A percentile compares a stretch with the other conserved stretches of the same genome.
phyloP scores from a whole-genome alignment of 2,797 vertebrate genomes.

The Acridotheres tristis region DNA sequence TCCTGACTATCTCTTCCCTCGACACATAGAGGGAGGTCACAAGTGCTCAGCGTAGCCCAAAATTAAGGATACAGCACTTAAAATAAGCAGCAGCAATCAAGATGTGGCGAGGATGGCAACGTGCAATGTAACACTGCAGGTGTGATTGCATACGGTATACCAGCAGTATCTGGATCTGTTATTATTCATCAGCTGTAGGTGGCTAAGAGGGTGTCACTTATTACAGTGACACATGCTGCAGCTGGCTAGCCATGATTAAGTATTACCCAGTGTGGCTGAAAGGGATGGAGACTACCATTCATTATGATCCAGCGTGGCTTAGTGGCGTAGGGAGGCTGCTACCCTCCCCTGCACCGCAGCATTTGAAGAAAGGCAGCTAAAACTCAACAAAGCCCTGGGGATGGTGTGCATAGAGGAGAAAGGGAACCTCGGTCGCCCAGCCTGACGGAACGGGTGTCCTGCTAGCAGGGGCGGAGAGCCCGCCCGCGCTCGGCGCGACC shows the following conservation, averaged over 20 bases:
- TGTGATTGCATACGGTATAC: not conserved
- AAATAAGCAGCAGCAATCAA: not conserved
- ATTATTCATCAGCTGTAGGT: slow-evolving; percentile 38
- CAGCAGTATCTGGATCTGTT: not conserved
- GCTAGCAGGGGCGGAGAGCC: not conserved
- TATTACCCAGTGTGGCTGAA: not conserved
- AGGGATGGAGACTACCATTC: slow-evolving; percentile 8
- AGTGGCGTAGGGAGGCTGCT: not conserved
- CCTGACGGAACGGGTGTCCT: not conserved
- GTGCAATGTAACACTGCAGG: not conserved
- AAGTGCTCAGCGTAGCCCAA: not conserved
- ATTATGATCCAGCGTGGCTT: not conserved
- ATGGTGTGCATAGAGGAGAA: not conserved
- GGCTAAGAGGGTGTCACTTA: slow-evolving; percentile 33
- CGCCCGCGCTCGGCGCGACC: not conserved
- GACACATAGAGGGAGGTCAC: not conserved
- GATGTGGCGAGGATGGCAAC: not conserved
- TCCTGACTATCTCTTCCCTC: not conserved
- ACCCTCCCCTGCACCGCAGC: not conserved
- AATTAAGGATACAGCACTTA: not conserved
- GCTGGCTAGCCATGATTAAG: slow-evolving; percentile 16
- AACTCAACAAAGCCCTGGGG: not conserved
- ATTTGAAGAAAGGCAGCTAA: not conserved
- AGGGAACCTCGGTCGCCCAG: not conserved
- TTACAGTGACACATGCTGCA: slow-evolving; percentile 38